Evolutionary conservation across 2,113 vertebrate species (phyloP).

Genomic region (Herpailurus yagouaroundi): DNA sequence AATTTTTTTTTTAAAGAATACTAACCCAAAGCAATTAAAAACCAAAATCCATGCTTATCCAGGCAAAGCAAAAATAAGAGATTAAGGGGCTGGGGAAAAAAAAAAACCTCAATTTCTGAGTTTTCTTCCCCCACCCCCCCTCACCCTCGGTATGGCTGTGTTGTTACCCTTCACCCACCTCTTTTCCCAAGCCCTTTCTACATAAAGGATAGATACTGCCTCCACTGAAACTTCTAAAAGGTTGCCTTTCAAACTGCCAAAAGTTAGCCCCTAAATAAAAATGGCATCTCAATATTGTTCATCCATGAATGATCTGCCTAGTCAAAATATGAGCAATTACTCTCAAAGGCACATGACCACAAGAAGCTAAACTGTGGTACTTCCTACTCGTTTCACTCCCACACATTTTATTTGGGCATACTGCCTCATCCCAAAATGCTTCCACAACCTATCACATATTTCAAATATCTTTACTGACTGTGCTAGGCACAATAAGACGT

Average conservation of each 20-base stretch:
- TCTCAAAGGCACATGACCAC: neutral
- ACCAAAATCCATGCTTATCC: neutral
- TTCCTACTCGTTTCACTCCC: neutral
- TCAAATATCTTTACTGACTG: neutral
- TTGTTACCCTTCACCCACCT: neutral
- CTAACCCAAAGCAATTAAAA: neutral
- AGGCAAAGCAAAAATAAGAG: conserved; percentile 2
- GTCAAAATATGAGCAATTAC: neutral
- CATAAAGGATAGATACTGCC: neutral
- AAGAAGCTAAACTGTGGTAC: neutral
- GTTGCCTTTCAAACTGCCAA: neutral
- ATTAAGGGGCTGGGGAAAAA: neutral
- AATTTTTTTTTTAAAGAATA: neutral
- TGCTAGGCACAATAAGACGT: neutral
- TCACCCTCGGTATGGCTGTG: neutral
- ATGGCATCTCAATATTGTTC: neutral
- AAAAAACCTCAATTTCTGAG: neutral
- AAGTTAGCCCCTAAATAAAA: conserved; percentile 15
- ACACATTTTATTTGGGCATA: conserved; percentile 18
- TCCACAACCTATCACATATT: neutral
- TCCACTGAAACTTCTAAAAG: neutral
- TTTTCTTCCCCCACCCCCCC: conserved; percentile 36
- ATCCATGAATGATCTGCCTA: neutral
- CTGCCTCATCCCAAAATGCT: neutral
- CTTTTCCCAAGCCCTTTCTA: neutral